These are phyloP conservation scores for Nymphicus hollandicus DNA, from an alignment of 2,113 vertebrate species.

Conservation along the genomic window DNA sequence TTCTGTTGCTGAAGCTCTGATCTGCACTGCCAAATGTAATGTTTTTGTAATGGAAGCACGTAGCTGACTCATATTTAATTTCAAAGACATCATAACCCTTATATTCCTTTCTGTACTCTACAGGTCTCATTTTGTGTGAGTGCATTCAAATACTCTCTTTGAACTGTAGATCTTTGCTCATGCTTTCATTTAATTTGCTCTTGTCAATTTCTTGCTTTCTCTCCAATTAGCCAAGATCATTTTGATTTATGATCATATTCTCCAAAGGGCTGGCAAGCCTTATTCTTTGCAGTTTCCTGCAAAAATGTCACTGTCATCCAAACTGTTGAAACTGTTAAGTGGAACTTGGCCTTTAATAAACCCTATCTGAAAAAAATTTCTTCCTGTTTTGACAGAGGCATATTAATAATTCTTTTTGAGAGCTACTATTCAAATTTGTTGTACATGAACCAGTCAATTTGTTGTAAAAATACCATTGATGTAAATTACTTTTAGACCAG, in stretches of 20 bases:
- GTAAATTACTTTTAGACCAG: background rate
- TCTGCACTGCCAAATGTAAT: background rate
- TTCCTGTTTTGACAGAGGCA: background rate
- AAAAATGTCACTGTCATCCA: background rate
- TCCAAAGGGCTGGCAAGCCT: background rate
- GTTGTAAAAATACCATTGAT: background rate
- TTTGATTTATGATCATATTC: slow-evolving; percentile 25
- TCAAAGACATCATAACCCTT: background rate
- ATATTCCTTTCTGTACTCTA: background rate
- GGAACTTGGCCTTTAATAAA: background rate
- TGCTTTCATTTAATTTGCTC: slow-evolving; percentile 24
- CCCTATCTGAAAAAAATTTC: background rate
- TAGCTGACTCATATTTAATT: background rate
- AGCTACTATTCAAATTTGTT: background rate
- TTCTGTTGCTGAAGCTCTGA: background rate
- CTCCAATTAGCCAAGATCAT: slow-evolving; percentile 20
- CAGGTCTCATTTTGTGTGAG: background rate
- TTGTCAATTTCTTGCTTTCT: slow-evolving; percentile 1
- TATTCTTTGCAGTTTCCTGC: background rate
- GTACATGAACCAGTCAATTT: background rate
- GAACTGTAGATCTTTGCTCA: background rate
- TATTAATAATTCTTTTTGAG: background rate
- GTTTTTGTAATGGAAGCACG: background rate
- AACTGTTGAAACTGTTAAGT: background rate
- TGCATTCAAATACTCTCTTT: slow-evolving; percentile 11